Evolutionary conservation across 1,140 invertebrate genomes (phyloP).

Genomic region (Antheraea mylitta): DNA sequence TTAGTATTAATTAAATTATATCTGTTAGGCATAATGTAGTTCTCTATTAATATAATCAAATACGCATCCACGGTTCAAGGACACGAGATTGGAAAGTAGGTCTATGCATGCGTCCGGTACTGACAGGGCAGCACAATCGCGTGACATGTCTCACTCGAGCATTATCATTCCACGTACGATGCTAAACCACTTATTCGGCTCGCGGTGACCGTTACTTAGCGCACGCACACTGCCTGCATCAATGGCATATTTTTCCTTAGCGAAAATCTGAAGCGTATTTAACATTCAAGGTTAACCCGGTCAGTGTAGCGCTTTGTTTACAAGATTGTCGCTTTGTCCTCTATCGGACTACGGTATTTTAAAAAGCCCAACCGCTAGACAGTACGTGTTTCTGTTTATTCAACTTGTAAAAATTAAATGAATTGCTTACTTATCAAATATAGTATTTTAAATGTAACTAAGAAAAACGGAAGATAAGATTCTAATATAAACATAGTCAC

Average conservation of each 20-base stretch:
- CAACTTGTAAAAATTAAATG: neutral
- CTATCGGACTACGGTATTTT: constrained; percentile 17
- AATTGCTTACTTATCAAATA: neutral
- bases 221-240: constrained; percentile 71
- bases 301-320: constrained; percentile 71
- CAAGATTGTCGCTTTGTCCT: constrained; percentile 45
- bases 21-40: neutral
- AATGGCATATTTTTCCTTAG: constrained; percentile 75
- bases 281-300: constrained; percentile 76
- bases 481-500: no score
- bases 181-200: constrained; percentile 73
- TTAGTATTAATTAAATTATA: neutral
- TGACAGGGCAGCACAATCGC: constrained; percentile 54
- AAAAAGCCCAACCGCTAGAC: neutral
- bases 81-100: constrained; percentile 61
- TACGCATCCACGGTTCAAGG: constrained; percentile 42
- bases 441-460: neutral
- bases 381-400: neutral
- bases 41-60: neutral
- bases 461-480: neutral
- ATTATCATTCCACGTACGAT: constrained; percentile 73
- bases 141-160: constrained; percentile 60
- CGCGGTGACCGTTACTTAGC: constrained; percentile 66
- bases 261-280: constrained; percentile 70
- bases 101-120: constrained; percentile 43